phyloP scores from a whole-genome alignment of 53 echinoderm and acorn worm genomes.

The Crossaster papposus region DNA sequence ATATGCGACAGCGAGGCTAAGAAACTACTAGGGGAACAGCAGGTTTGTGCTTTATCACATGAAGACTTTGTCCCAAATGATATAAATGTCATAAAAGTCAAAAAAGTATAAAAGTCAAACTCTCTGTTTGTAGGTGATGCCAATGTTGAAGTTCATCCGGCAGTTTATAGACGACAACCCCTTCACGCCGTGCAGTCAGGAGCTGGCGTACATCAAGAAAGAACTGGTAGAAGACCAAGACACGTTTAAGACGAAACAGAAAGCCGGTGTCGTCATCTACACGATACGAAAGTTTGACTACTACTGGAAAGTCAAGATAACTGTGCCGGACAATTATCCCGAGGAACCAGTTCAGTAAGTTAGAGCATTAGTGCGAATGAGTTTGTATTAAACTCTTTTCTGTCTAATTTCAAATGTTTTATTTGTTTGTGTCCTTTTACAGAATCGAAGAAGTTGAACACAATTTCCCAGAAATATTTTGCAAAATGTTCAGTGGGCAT shows the following conservation, averaged over 20 bases:
- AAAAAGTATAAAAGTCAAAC: not conserved
- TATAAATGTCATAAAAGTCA: too few relatives aligned
- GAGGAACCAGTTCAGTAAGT: constrained; percentile 56
- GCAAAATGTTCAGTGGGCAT: constrained; percentile 75
- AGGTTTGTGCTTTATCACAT: constrained; percentile 61
- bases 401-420: not conserved
- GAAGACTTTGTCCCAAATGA: too few relatives aligned
- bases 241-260: constrained; percentile 82
- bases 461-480: constrained; percentile 86
- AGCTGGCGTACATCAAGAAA: constrained; percentile 85
- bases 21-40: constrained; percentile 81
- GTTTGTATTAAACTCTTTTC: too few relatives aligned
- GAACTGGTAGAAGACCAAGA: constrained; percentile 80
- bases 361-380: too few relatives aligned
- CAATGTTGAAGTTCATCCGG: constrained; percentile 80
- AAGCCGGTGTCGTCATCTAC: constrained; percentile 76
- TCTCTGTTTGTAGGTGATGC: constrained; percentile 71
- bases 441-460: constrained; percentile 76
- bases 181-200: constrained; percentile 91
- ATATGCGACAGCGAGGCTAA: constrained; percentile 88
- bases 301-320: constrained; percentile 79
- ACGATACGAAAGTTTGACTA: constrained; percentile 77
- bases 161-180: constrained; percentile 93
- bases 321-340: constrained; percentile 89
- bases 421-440: constrained; percentile 5